These are phyloP conservation scores for Sebastiscus tertius DNA, from an alignment of 2,797 vertebrate genomes.

Conservation along the genomic window DNA sequence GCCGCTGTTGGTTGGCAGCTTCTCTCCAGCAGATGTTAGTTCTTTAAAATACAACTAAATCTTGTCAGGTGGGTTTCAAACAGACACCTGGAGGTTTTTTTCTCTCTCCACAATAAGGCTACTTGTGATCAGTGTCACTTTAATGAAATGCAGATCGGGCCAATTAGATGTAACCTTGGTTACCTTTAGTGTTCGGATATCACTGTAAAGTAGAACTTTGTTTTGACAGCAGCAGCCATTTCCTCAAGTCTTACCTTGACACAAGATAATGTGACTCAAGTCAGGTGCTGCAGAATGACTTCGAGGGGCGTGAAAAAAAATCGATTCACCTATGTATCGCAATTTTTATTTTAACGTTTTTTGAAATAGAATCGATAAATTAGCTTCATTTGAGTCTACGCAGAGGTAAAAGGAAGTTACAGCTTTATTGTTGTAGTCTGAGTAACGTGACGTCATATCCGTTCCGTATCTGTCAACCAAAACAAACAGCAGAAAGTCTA, in stretches of 20 bases:
- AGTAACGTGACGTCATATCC: too few relatives aligned
- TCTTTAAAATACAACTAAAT: constrained; percentile 56
- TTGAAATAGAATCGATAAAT: too few relatives aligned
- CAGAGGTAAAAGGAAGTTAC: too few relatives aligned
- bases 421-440: too few relatives aligned
- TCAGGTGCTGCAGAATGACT: not conserved
- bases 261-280: not conserved
- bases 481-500: too few relatives aligned
- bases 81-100: constrained; percentile 31
- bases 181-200: constrained; percentile 25
- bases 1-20: constrained; percentile 41
- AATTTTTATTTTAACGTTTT: too few relatives aligned
- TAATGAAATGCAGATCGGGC: constrained; percentile 64
- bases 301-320: too few relatives aligned
- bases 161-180: constrained; percentile 61
- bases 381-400: too few relatives aligned
- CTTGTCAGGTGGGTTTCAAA: constrained; percentile 48
- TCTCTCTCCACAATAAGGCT: constrained; percentile 18
- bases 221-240: constrained; percentile 34
- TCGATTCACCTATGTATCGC: too few relatives aligned
- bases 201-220: constrained; percentile 13
- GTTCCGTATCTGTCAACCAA: too few relatives aligned
- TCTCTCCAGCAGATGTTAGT: constrained; percentile 71
- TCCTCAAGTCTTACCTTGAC: not conserved
- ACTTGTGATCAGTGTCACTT: constrained; percentile 33